Evolutionary conservation across 2,888 invertebrate genomes (phyloP), one percentile per base, ranked within the genome.

Genomic region (Pecten maximus): DNA sequence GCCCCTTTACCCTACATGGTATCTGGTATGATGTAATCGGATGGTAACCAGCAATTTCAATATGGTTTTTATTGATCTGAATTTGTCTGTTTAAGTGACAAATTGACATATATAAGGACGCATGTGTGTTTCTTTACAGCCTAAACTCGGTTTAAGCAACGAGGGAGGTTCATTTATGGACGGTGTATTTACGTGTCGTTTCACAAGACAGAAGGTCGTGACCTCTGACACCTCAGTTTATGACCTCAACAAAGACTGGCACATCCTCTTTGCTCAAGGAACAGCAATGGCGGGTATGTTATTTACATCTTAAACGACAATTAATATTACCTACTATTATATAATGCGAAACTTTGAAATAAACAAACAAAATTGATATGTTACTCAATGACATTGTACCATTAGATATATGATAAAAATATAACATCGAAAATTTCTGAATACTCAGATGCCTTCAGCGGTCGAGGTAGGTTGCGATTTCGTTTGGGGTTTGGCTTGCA

Each of bases 211-310:
- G 40, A 94, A 95, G 91, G 93, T 89, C 60, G 92, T 93, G 28
- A 91, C 90, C 19, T 92, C 92, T 10, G 94, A 95, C 50, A 93
- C 93, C 40, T 91, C 93, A 40, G 92, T 95, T 0, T 95, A 93
- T 90, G 95, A 95, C 89, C 91, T 95, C 15, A 93, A 93, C 88
- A 93, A 94, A 35, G 93, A 94, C 86, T 95, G 94, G 94, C 93
- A 92, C 88, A 90, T 95, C 39, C 91, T 95, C 92, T 93, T 94
- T 91, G 95, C 95, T n/a, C 94, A 94, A 88, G 95, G 95, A 16
- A 91, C 92, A 15, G 93, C 94, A 4, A 91, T 93, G 8, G 91
- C 93, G 89, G 95, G 95, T 95, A 92, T 88, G 89, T 54, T 44
- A 28, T 35, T 28, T 8, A 44, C 44, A 44, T 44, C 44, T 44